Percentiles rank a stretch among this genome's conserved stretches.
Conservation (phyloP, 2,888 invertebrate genomes). For the Leptothorax acervorum region DNA sequence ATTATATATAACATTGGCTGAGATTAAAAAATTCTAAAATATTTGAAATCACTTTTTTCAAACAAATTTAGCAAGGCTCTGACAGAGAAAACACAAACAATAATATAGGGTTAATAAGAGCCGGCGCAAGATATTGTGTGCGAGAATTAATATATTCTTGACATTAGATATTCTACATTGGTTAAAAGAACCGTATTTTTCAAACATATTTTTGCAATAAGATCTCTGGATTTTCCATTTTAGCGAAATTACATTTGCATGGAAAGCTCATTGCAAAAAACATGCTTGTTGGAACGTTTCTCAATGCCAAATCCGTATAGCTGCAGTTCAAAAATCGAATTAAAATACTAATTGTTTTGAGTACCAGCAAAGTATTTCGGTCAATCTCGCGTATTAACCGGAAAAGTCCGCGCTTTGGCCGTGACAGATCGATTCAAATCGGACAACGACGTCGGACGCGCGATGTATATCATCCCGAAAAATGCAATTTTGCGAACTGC, state of each 20-base stretch:
- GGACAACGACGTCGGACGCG: background rate
- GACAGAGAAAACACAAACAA: no score
- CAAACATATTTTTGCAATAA: background rate
- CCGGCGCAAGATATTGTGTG: no score
- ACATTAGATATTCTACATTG: no score
- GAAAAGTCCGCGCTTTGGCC: background rate
- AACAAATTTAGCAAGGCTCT: background rate
- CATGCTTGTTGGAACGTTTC: background rate
- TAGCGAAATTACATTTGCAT: conserved; percentile 2
- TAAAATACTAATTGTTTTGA: conserved; percentile 37
- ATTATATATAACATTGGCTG: background rate
- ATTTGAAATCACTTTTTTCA: background rate
- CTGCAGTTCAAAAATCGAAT: conserved; percentile 20
- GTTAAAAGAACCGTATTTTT: background rate
- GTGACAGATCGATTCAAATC: conserved; percentile 39
- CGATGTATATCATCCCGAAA: conserved; percentile 39
- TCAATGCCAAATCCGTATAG: background rate
- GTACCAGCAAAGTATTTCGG: background rate
- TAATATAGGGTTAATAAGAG: no score
- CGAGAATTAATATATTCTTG: no score
- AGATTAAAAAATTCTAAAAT: background rate
- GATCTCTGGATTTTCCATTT: conserved; percentile 1
- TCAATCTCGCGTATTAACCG: conserved; percentile 11
- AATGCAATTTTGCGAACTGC: conserved; percentile 57
- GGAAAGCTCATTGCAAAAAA: background rate